Evolutionary conservation across 2,888 invertebrate genomes (phyloP), one percentile per base, ranked within the genome.

Genomic region (Cloeon dipterum): DNA sequence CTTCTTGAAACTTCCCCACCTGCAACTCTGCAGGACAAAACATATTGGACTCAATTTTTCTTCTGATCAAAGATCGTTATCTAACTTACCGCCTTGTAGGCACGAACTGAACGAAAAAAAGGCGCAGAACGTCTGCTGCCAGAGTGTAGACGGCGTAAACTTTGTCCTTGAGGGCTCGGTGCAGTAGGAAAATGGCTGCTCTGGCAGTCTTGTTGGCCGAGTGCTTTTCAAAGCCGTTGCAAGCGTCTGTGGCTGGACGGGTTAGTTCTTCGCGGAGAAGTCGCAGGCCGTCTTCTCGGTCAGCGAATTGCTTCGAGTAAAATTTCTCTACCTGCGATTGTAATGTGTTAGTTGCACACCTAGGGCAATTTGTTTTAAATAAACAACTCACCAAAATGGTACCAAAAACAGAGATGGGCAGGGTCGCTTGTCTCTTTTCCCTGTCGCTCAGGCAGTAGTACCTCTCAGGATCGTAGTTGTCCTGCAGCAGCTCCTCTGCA

Each of bases 331-430:
- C 78, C 79, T 79, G 49, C 10, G 8, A 20, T 10, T 20, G n/a
- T 14, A 38, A 33, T 33, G 14, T 26, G 13, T 20, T 26, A 13
- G 11, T 11, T 11, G 11, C 13, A 2, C 5, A 25, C 26, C 3
- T 14, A 13, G 7, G 4, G n/a, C 7, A 23, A n/a, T 34, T 3
- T 37, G 42, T 5, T 17, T 7, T 10, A 32, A 4, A 34, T 20
- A 25, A 11, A 20, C 17, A 17, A 49, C 55, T 60, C 55, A 83
- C 91, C 60, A 91, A 56, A 36, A 81, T 76, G 55, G 75, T 75
- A 40, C 89, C 91, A 57, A 91, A 91, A 29, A 91, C 82, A 38
- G 88, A 65, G 49, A 91, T 86, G 0, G 89, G 85, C 40, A 86
- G 55, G 0, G 86, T 82, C 1, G 91, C 91, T 54, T 89, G 77